Base-by-base conservation (phyloP, 2,888 invertebrate genomes). In the Thumatha senex region DNA sequence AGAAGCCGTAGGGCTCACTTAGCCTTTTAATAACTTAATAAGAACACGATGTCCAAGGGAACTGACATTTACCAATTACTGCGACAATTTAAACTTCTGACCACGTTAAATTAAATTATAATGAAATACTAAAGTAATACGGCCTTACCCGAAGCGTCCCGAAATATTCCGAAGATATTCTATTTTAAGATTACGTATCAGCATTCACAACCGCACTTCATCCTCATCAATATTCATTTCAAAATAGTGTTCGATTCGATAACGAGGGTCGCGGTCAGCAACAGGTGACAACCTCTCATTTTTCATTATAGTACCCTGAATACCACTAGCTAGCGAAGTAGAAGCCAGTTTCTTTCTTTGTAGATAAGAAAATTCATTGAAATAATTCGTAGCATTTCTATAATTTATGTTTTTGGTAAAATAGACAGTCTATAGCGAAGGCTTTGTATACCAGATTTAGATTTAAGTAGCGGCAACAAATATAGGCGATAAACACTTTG, bases 201-300 rank as follows among this genome's bases (percentile, higher is more conserved):
- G 35, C 56, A 44, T 67, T 59, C 57, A 55, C 58, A 54, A 60
- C 51, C 54, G 39, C 39, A 39, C 18, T 30, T 57, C 54, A 52
- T 57, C 46, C 58, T 70, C 69, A 72, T 77, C 67, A 69, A 72
- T 76, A 77, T 76, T 70, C 65, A 70, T 70, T 63, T 54, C 50
- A 63, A 64, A 59, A 64, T 66, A 60, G 58, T 57, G 56, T 51
- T 56, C 50, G 51, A 53, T 62, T 56, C 42, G 38, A 55, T 60
- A 63, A 65, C 51, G 48, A 66, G 65, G 63, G 63, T 54, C 54
- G 54, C 45, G 42, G 29, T 34, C 36, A 50, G 77, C 79, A 80
- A 80, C 81, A 80, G 73, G 81, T 80, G 70, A 74, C 65, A 67
- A 46, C 49, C 65, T 65, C 56, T 72, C 70, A 73, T 74, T 78